These are phyloP conservation scores for Gobio occitaniae DNA, from an alignment of 2,797 vertebrate genomes.

Conservation along the genomic window DNA sequence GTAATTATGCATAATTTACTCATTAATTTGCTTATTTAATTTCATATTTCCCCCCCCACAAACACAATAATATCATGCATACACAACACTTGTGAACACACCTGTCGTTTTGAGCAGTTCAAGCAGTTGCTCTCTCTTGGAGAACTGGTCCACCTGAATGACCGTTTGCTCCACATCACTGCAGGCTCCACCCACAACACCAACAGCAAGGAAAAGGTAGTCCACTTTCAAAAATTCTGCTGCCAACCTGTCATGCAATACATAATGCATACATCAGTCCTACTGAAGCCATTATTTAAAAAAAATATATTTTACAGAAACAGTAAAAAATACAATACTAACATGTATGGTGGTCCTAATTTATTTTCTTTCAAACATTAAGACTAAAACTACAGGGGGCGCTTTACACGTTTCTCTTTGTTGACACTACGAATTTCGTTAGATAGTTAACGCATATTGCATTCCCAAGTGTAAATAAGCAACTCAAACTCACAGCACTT, in stretches of 20 bases:
- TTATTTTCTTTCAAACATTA: too few relatives aligned
- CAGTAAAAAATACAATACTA: background rate
- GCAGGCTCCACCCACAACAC: constrained; percentile 91
- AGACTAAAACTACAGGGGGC: too few relatives aligned
- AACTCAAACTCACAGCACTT: too few relatives aligned
- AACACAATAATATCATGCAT: too few relatives aligned
- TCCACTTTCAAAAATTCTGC: constrained; percentile 85
- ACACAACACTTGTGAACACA: constrained; percentile 50
- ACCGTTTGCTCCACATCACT: constrained; percentile 89
- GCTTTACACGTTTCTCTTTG: too few relatives aligned
- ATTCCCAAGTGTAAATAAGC: too few relatives aligned
- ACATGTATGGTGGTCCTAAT: too few relatives aligned
- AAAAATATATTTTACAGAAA: background rate
- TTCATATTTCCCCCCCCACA: too few relatives aligned
- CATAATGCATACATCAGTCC: background rate
- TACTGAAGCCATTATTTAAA: background rate
- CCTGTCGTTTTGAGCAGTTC: constrained; percentile 85
- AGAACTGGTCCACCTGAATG: constrained; percentile 83
- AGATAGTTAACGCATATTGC: too few relatives aligned
- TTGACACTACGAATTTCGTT: too few relatives aligned
- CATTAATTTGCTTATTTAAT: too few relatives aligned
- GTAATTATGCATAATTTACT: too few relatives aligned
- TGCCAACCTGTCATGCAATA: constrained; percentile 79
- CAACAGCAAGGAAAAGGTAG: constrained; percentile 93
- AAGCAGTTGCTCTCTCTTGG: constrained; percentile 87